Base-by-base conservation (phyloP, 2,113 vertebrate genomes). In the Dasyurus viverrinus region DNA sequence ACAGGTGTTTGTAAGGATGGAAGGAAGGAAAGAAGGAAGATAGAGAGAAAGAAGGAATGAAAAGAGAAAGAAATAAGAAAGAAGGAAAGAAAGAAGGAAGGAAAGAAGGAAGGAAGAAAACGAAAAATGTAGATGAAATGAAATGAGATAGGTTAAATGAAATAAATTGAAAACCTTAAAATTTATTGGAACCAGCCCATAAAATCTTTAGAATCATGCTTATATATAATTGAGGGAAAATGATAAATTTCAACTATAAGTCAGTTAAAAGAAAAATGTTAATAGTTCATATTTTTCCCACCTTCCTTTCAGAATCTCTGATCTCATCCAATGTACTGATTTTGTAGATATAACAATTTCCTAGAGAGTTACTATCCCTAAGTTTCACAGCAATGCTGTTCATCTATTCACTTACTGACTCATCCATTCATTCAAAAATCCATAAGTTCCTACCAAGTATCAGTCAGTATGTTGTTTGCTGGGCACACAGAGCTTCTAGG, bases 91-190 rank as follows among this genome's bases (percentile, higher is more conserved):
- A 7, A 25, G 23, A 24, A 5, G 54, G 54, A 54, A 4, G 23
- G 54, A 54, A 4, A 7, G 23, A 54, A 23, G 23, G 54, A 25
- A 24, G 6, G 54, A 54, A 24, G 54, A 55, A 26, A 25, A 68
- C 4, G 2, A 16, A 68, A 19, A n/a, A n/a, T 3, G 0, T 30
- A n/a, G 16, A n/a, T 76, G 30, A 14, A 1, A n/a, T 76, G 14
- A 76, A n/a, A 76, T 36, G 30, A 76, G 1, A 76, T 2, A 36
- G 60, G 1, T 14, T 16, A 76, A 76, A 2, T 76, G 10, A 68
- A 36, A 14, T 76, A 36, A 36, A n/a, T 76, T n/a, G 14, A 19
- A n/a, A n/a, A n/a, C 68, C 68, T 76, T 76, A n/a, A 76, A n/a
- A n/a, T 1, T 19, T n/a, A 22, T 76, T 19, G 36, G 30, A 76